A percentile compares a stretch with the other conserved stretches of the same genome.
Conservation (phyloP, 53 echinoderm and acorn worm genomes). For the Crossaster papposus region DNA sequence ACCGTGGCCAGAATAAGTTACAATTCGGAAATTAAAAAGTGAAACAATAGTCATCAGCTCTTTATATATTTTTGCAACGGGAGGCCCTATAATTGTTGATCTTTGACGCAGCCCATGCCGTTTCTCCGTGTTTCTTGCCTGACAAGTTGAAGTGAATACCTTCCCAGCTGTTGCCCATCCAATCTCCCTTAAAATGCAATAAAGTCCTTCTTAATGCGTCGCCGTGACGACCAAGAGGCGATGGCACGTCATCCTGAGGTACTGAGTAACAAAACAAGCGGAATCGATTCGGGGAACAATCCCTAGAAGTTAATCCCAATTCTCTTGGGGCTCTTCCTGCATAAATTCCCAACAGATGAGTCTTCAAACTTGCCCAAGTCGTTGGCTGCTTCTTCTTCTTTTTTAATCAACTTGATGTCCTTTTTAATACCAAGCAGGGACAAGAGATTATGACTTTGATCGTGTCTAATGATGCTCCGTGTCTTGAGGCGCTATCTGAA, state of each 20-base stretch:
- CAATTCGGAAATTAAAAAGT: too few relatives aligned
- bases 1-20: too few relatives aligned
- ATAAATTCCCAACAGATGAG: neutral
- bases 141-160: neutral
- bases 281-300: neutral
- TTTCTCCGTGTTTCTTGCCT: neutral
- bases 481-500: neutral
- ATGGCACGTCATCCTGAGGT: neutral
- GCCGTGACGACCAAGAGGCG: neutral
- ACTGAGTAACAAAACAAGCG: neutral
- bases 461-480: neutral
- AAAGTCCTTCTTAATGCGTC: conserved; percentile 7
- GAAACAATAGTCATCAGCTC: neutral
- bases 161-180: neutral
- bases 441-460: neutral
- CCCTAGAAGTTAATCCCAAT: neutral
- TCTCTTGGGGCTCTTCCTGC: neutral
- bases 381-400: neutral
- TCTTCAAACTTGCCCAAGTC: neutral
- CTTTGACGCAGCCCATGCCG: neutral
- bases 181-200: neutral
- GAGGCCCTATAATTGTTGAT: neutral
- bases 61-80: neutral
- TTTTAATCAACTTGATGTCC: neutral
- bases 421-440: neutral